Base-by-base conservation (phyloP, 1,140 invertebrate genomes). In the Ceratitis capitata region DNA sequence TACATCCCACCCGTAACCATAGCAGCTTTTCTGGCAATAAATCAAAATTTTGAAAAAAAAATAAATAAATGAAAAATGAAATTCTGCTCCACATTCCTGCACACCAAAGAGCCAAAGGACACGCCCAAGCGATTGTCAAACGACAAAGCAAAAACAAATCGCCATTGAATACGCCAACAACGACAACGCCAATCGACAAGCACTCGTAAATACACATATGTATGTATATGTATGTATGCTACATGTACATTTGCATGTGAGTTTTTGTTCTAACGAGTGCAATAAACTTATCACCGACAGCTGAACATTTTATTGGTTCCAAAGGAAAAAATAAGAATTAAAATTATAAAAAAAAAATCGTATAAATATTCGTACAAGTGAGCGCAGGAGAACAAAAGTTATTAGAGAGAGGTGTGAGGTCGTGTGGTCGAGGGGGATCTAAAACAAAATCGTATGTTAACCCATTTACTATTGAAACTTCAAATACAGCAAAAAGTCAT, bases 401-500 rank as follows among this genome's bases (percentile, higher is more conserved):
- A 32, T 64, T 64, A 26, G 39, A 1, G 39, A n/a, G 69, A 5
- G 69, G 69, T 78, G 29, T 26, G 23, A 29, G 56, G 56, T n/a
- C 5, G n/a, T n/a, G n/a, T n/a, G n/a, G n/a, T n/a, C n/a, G n/a
- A n/a, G n/a, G n/a, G n/a, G n/a, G n/a, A n/a, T n/a, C n/a, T 29
- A 45, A 78, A 12, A 12, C n/a, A 45, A 78, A 78, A 78, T 78
- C 39, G 42, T 78, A 39, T 45, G 69, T 42, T 78, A 78, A 78
- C 69, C 69, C 39, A 78, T 45, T 45, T 78, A 45, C 69, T 78
- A 39, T 78, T 78, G 69, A 78, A 78, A 78, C 69, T 78, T 78
- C 69, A 78, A 78, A 45, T 78, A 78, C 69, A 83, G 47, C 29
- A 29, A 83, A 83, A 83, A 83, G 82, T 35, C 82, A 83, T 83